Evolutionary conservation across 2,113 vertebrate species (phyloP).

Genomic region (Cynoglossus semilaevis): DNA sequence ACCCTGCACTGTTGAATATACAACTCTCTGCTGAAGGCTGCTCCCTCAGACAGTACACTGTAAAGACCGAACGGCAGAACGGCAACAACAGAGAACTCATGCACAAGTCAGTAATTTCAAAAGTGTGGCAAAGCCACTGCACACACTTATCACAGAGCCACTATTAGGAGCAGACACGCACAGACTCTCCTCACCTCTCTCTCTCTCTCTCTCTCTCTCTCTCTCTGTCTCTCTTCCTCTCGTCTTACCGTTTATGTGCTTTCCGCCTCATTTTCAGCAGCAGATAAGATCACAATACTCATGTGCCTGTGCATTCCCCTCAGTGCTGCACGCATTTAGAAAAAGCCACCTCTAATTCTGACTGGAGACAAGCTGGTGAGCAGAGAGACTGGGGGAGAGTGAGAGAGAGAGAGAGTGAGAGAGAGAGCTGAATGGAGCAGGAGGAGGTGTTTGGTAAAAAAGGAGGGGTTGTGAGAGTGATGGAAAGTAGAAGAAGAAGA

Average conservation of each 20-base stretch:
- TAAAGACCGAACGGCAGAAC: conserved; percentile 44
- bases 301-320: conserved; percentile 61
- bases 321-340: conserved; percentile 62
- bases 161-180: conserved; percentile 46
- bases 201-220: conserved; percentile 5
- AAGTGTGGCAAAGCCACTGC: conserved; percentile 45
- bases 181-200: not conserved
- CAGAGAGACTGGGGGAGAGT: conserved; percentile 33
- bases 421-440: conserved; percentile 65
- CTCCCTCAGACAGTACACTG: conserved; percentile 44
- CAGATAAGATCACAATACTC: conserved; percentile 64
- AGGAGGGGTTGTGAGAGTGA: conserved; percentile 54
- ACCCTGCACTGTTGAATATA: conserved; percentile 34
- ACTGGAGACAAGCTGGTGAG: conserved; percentile 65
- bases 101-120: conserved; percentile 33
- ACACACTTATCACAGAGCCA: conserved; percentile 38
- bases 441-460: conserved; percentile 56
- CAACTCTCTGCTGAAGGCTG: conserved; percentile 12
- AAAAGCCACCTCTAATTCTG: conserved; percentile 63
- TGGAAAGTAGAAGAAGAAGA: conserved; percentile 34
- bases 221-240: conserved; percentile 26
- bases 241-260: conserved; percentile 73
- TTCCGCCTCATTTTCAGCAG: conserved; percentile 73
- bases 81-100: conserved; percentile 28
- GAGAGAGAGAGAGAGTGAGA: conserved; percentile 27